Percentiles rank a stretch among this genome's conserved stretches.
phyloP scores from a whole-genome alignment of 1,140 invertebrate genomes.

The Drosophila chauvacae region DNA sequence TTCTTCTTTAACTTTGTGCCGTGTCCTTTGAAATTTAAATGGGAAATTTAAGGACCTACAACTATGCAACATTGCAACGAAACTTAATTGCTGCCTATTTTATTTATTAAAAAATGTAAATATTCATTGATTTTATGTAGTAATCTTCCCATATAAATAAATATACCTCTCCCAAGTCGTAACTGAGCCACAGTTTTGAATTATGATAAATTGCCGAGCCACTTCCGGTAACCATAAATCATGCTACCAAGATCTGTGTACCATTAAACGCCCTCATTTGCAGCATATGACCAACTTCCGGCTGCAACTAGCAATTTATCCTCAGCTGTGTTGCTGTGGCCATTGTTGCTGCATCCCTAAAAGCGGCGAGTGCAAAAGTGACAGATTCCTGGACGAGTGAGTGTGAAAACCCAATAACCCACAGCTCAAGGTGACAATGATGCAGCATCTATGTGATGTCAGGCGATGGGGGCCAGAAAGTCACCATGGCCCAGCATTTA shows the following conservation, averaged over 20 bases:
- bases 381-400: constrained; percentile 58
- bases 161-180: neutral
- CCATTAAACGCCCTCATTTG: constrained; percentile 22
- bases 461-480: constrained; percentile 40
- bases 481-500: constrained; percentile 31
- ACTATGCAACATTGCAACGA: neutral
- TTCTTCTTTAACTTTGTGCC: neutral
- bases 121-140: neutral
- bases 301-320: constrained; percentile 25
- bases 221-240: constrained; percentile 5
- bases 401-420: constrained; percentile 78
- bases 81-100: neutral
- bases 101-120: neutral
- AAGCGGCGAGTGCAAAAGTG: constrained; percentile 21
- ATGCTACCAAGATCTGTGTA: neutral
- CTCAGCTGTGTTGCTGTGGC: constrained; percentile 19
- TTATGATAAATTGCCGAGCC: neutral
- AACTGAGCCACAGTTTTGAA: too few species aligned
- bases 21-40: neutral
- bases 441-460: constrained; percentile 47
- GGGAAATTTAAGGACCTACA: neutral
- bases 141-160: neutral
- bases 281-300: constrained; percentile 18
- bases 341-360: constrained; percentile 24
- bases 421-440: constrained; percentile 80